These are phyloP conservation scores for Benthosema pterotum DNA, from an alignment of 2,797 vertebrate species.

Conservation along the genomic window DNA sequence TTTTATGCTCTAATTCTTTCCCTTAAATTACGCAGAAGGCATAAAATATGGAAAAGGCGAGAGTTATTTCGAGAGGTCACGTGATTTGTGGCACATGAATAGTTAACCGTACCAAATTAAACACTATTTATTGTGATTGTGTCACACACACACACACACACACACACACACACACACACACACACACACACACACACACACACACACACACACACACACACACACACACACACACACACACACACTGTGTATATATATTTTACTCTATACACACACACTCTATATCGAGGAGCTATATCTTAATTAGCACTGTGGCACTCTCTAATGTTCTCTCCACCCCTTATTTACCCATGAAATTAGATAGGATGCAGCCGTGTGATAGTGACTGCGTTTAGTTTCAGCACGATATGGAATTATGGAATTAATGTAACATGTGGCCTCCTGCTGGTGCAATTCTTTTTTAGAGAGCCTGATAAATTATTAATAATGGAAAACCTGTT, in stretches of 20 bases:
- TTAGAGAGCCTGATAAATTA: constrained; percentile 40
- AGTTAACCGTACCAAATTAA: constrained; percentile 69
- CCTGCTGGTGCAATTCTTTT: constrained; percentile 37
- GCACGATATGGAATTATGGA: constrained; percentile 45
- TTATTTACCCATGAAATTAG: constrained; percentile 71
- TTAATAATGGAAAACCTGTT: neutral
- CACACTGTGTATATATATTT: too few species aligned
- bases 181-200: too few species aligned
- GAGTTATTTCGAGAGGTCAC: constrained; percentile 73
- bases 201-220: too few species aligned
- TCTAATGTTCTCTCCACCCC: constrained; percentile 60
- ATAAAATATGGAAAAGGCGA: constrained; percentile 77
- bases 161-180: too few species aligned
- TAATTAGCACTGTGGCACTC: constrained; percentile 49
- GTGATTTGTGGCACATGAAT: constrained; percentile 68
- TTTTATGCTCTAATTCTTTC: constrained; percentile 80
- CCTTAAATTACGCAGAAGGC: constrained; percentile 78
- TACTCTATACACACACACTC: too few species aligned
- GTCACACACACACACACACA: too few species aligned
- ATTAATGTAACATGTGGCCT: constrained; percentile 40
- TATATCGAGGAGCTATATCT: constrained; percentile 54
- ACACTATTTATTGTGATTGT: constrained; percentile 64
- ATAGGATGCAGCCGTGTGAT: constrained; percentile 59
- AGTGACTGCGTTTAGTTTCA: constrained; percentile 51
- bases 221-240: too few species aligned